phyloP scores from a whole-genome alignment of 2,888 invertebrate genomes.

The Melanophora roralis region DNA sequence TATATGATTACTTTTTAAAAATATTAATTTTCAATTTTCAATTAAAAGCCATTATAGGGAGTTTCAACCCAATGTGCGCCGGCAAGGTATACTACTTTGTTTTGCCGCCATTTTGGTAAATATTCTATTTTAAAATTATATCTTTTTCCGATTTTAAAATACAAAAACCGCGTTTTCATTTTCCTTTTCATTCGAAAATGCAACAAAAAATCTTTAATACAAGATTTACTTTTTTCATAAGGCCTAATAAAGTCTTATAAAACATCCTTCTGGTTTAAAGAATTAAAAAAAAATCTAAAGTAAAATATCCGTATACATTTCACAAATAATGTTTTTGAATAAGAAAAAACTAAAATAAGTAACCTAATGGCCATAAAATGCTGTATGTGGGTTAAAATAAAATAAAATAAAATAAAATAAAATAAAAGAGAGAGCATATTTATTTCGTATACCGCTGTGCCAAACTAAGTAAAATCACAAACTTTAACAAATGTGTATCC shows the following conservation, averaged over 20 bases:
- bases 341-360: neutral
- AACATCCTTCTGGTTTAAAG: neutral
- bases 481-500: conserved; percentile 61
- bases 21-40: no score
- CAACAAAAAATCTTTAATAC: no score
- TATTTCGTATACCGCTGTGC: conserved; percentile 60
- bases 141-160: neutral
- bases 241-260: neutral
- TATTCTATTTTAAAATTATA: no score
- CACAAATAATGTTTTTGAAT: conserved; percentile 1
- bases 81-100: no score
- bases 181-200: no score
- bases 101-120: no score
- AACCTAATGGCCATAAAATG: neutral
- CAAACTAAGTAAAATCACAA: conserved; percentile 59
- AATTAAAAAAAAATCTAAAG: neutral
- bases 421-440: conserved; percentile 12
- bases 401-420: conserved; percentile 30
- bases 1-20: no score
- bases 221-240: no score
- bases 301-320: conserved; percentile 25
- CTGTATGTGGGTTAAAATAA: conserved; percentile 38
- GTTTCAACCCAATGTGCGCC: no score
- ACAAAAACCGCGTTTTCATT: neutral
- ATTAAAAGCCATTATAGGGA: no score